Evolutionary conservation across 2,797 vertebrate genomes (phyloP).

Genomic region (Lepilemur ruficaudatus): DNA sequence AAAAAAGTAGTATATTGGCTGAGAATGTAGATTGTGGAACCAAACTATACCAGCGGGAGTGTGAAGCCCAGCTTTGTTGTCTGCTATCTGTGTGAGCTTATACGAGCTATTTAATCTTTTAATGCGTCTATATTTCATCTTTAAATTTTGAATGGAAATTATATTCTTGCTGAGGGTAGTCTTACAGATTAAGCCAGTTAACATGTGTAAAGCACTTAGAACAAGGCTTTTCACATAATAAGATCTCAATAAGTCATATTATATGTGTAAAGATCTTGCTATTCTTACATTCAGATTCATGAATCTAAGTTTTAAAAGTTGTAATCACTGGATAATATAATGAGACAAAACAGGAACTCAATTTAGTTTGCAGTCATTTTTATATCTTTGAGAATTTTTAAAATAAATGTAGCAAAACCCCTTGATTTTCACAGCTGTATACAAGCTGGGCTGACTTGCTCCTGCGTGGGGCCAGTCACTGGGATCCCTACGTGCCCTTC

Average conservation of each 20-base stretch:
- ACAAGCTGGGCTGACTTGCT: background rate
- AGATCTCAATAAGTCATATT: background rate
- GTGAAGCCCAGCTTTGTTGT: background rate
- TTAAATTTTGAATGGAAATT: background rate
- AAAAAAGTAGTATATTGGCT: background rate
- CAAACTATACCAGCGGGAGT: background rate
- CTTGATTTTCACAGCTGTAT: background rate
- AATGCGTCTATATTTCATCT: background rate
- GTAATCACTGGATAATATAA: background rate
- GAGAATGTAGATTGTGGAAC: background rate
- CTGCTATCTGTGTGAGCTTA: background rate
- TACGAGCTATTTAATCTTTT: background rate
- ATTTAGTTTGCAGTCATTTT: background rate
- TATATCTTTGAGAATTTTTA: background rate
- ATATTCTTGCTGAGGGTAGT: background rate
- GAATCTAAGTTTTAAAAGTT: background rate
- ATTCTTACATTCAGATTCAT: background rate
- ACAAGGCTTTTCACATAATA: background rate
- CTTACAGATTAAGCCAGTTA: background rate
- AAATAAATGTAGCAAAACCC: background rate
- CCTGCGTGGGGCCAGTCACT: background rate
- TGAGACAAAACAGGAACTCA: background rate
- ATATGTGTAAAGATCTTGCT: background rate
- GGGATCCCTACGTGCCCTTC: background rate
- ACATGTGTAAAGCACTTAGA: background rate